Percentiles rank a stretch among this genome's conserved stretches.
Evolutionary conservation across 2,888 invertebrate genomes (phyloP).

Genomic region (Rhimphoctona megacephalus): DNA sequence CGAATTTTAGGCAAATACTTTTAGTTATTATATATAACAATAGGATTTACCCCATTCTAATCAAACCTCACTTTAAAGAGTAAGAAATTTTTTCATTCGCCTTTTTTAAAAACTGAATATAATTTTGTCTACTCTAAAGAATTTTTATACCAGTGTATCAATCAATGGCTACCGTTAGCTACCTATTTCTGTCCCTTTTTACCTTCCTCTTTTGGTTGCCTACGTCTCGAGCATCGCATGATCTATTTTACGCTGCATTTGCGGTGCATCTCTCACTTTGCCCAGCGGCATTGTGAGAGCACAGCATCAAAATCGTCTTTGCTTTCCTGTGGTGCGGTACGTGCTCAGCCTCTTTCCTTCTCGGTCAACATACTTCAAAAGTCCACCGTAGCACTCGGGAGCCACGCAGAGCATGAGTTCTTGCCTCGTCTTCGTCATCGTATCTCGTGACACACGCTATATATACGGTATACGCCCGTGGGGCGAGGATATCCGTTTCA

Average conservation of each 20-base stretch:
- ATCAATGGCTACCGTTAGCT: background rate
- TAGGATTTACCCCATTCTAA: background rate
- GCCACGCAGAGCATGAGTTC: constrained; percentile 25
- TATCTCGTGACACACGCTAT: constrained; percentile 50
- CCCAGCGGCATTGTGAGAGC: background rate
- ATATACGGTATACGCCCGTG: constrained; percentile 22
- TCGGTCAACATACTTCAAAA: constrained; percentile 66
- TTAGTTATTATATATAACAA: background rate
- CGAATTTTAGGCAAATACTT: background rate
- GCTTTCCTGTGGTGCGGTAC: constrained; percentile 20
- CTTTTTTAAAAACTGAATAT: background rate
- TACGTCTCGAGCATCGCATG: constrained; percentile 40
- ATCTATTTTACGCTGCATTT: constrained; percentile 54
- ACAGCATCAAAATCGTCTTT: constrained; percentile 38
- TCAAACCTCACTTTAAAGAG: background rate
- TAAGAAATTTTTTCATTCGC: background rate
- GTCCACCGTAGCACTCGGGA: constrained; percentile 48
- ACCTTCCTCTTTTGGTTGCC: background rate
- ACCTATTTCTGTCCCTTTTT: background rate
- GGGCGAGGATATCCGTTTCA: constrained; percentile 61
- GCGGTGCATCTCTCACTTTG: constrained; percentile 32
- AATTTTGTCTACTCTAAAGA: background rate
- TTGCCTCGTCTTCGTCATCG: constrained; percentile 31
- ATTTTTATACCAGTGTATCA: background rate
- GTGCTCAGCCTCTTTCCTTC: constrained; percentile 27